Conservation (phyloP, 2,888 invertebrate species). For the Lordiphosa fenestrarum region DNA sequence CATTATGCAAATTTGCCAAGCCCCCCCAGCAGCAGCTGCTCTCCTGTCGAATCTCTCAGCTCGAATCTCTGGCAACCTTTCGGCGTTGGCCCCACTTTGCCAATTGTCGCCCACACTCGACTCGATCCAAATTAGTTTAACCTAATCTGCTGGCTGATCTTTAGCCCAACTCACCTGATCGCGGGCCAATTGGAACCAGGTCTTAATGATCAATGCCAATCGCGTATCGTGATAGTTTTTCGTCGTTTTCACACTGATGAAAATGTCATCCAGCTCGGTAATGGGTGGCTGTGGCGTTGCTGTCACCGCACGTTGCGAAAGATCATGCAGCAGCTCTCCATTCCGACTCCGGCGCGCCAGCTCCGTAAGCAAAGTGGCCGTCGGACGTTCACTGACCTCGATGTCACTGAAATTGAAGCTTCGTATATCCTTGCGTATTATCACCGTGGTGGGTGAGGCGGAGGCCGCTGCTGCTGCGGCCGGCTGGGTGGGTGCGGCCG, state of each 20-base stretch:
- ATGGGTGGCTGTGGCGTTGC: conserved; percentile 83
- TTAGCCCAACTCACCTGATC: conserved; percentile 86
- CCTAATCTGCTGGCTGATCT: conserved; percentile 17
- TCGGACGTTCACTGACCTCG: conserved; percentile 78
- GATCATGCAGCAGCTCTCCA: conserved; percentile 77
- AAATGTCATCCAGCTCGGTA: conserved; percentile 91
- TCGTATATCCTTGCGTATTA: conserved; percentile 80
- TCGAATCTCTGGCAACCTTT: conserved; percentile 47
- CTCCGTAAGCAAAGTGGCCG: conserved; percentile 71
- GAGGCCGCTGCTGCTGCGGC: conserved; percentile 33
- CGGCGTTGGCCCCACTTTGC: conserved; percentile 32
- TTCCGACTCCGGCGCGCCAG: conserved; percentile 77
- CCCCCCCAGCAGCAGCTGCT: no score
- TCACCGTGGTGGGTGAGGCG: conserved; percentile 73
- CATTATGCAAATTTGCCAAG: conserved; percentile 67
- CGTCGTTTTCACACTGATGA: conserved; percentile 97
- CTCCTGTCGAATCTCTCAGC: conserved; percentile 6
- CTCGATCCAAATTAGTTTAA: conserved; percentile 48
- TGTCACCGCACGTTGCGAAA: conserved; percentile 79
- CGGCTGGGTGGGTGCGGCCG: conserved; percentile 36
- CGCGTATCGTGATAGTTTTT: conserved; percentile 92
- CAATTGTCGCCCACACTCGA: conserved; percentile 54
- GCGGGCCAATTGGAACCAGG: conserved; percentile 96
- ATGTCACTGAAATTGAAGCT: conserved; percentile 80
- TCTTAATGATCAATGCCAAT: conserved; percentile 92